phyloP scores from a whole-genome alignment of 2,888 invertebrate genomes.

The Diaphora mendica region DNA sequence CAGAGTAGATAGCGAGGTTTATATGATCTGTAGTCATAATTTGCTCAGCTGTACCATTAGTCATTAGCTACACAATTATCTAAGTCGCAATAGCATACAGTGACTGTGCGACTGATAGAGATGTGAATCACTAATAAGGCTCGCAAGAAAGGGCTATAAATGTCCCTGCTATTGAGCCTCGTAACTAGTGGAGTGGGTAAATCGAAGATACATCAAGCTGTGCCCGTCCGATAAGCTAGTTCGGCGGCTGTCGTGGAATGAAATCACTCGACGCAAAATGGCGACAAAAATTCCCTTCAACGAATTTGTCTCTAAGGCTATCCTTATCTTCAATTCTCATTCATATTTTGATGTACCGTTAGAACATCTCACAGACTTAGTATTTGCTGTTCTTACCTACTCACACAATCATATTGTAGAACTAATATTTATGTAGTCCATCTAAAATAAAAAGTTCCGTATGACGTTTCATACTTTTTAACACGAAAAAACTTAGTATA shows the following conservation, averaged over 20 bases:
- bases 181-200: constrained; percentile 49
- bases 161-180: constrained; percentile 44
- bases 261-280: constrained; percentile 76
- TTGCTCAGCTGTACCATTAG: constrained; percentile 45
- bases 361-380: constrained; percentile 48
- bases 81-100: constrained; percentile 37
- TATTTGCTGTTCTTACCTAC: constrained; percentile 21
- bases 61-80: constrained; percentile 62
- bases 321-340: constrained; percentile 59
- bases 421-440: constrained; percentile 5
- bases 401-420: constrained; percentile 19
- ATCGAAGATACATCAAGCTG: constrained; percentile 63
- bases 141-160: constrained; percentile 55
- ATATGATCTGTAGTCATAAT: constrained; percentile 68
- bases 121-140: constrained; percentile 51
- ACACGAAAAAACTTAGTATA: too few species aligned
- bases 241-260: constrained; percentile 63
- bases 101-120: constrained; percentile 42
- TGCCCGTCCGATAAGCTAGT: constrained; percentile 67
- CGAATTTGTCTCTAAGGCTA: constrained; percentile 69
- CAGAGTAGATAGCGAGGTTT: constrained; percentile 58
- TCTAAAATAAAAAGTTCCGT: too few species aligned
- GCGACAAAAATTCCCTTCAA: constrained; percentile 72
- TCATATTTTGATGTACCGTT: constrained; percentile 57
- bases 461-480: too few species aligned